Percentiles rank a stretch among this genome's conserved stretches.
Evolutionary conservation across 2,888 invertebrate genomes (phyloP).

Genomic region (Mallateleia sp.): DNA sequence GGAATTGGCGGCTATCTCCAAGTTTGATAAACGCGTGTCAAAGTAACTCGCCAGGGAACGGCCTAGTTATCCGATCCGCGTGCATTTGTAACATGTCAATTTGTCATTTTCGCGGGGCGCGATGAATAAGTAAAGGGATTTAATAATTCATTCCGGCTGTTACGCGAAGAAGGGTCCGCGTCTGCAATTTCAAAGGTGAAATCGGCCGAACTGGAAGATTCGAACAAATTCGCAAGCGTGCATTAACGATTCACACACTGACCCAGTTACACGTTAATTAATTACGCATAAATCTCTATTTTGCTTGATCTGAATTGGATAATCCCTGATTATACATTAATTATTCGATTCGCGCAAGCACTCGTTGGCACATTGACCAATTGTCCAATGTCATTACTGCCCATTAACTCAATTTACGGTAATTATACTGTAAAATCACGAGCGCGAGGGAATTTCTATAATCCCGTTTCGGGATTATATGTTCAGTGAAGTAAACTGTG

Average conservation of each 20-base stretch:
- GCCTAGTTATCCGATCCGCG: too few species aligned
- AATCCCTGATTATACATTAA: slow-evolving; percentile 45
- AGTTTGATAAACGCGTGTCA: slow-evolving; percentile 20
- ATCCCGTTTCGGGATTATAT: too few species aligned
- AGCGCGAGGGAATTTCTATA: background rate
- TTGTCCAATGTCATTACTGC: background rate
- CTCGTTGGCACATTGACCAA: slow-evolving; percentile 38
- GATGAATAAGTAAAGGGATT: too few species aligned
- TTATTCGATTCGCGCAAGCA: slow-evolving; percentile 17
- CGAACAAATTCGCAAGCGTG: background rate
- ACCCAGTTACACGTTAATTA: slow-evolving; percentile 61
- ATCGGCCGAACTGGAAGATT: background rate
- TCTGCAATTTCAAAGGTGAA: background rate
- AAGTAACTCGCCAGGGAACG: slow-evolving; percentile 3
- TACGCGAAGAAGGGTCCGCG: background rate
- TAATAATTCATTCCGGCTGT: too few species aligned
- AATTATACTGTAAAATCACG: slow-evolving; percentile 1
- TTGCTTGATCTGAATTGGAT: slow-evolving; percentile 33
- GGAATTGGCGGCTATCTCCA: slow-evolving; percentile 1
- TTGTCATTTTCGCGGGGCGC: background rate
- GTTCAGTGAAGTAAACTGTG: too few species aligned
- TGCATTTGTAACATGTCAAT: too few species aligned
- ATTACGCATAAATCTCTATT: slow-evolving; percentile 59
- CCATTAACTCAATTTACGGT: slow-evolving; percentile 27
- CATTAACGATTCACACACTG: slow-evolving; percentile 47